These are phyloP conservation scores for Peromyscus melanophrys DNA, from an alignment of 2,797 vertebrate genomes.

Conservation along the genomic window DNA sequence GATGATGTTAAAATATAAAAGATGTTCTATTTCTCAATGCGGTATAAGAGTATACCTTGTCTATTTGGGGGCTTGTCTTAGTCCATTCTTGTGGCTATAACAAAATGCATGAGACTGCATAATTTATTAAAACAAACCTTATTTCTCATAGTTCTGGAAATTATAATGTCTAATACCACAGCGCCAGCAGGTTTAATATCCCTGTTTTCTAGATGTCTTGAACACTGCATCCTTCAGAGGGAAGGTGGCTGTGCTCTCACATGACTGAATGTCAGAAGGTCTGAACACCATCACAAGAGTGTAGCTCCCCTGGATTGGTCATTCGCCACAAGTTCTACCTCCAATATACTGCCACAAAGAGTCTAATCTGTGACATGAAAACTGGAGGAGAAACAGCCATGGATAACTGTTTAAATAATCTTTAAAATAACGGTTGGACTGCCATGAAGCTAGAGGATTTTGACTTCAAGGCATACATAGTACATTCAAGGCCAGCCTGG, in stretches of 20 bases:
- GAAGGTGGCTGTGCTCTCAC: not conserved
- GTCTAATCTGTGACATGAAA: not conserved
- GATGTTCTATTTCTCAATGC: not conserved
- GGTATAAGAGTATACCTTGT: not conserved
- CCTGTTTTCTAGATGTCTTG: not conserved
- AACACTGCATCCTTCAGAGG: not conserved
- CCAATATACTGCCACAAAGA: not conserved
- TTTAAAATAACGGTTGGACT: not conserved
- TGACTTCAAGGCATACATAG: not conserved
- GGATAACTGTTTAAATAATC: no score
- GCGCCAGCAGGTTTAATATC: not conserved
- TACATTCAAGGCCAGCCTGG: not conserved
- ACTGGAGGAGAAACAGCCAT: not conserved
- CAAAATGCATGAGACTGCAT: not conserved
- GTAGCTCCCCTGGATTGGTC: not conserved
- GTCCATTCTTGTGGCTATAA: not conserved
- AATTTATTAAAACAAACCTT: not conserved
- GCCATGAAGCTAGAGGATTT: not conserved
- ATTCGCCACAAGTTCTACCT: not conserved
- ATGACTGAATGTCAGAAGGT: not conserved
- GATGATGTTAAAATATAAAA: constrained; percentile 16
- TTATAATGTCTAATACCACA: not conserved
- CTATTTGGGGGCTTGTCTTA: not conserved
- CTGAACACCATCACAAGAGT: not conserved
- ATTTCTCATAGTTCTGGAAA: not conserved